These are phyloP conservation scores for Muscidifurax raptorellus DNA, from an alignment of 1,140 invertebrate genomes.

Conservation along the genomic window DNA sequence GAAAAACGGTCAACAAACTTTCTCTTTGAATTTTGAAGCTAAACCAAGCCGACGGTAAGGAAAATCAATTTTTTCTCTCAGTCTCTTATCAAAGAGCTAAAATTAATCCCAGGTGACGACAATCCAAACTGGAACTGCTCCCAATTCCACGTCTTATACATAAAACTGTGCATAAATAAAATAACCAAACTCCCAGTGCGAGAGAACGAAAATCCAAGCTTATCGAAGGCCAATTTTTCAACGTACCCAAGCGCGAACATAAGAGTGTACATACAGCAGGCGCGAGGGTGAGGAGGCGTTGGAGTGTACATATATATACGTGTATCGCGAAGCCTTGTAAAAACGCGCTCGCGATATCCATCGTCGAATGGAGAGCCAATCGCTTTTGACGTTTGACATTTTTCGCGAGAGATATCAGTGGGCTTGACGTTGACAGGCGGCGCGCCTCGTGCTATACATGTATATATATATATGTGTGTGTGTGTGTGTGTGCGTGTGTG, in stretches of 20 bases:
- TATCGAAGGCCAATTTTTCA: not conserved
- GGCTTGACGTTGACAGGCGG: slow-evolving; percentile 27
- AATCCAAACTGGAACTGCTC: not conserved
- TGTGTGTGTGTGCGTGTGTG: too few relatives aligned
- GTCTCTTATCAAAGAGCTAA: not conserved
- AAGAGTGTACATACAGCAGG: not conserved
- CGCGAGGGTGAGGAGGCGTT: not conserved
- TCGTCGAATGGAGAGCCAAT: slow-evolving; percentile 6
- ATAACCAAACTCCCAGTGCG: not conserved
- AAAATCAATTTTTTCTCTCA: not conserved
- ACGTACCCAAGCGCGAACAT: not conserved
- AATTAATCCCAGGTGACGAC: slow-evolving; percentile 16
- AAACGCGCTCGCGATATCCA: slow-evolving; percentile 13
- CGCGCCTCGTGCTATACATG: not conserved
- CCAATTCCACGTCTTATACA: not conserved
- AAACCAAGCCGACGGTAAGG: not conserved
- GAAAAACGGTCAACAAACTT: slow-evolving; percentile 15
- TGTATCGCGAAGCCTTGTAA: slow-evolving; percentile 7
- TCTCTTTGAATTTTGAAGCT: slow-evolving; percentile 20
- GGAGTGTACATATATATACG: not conserved
- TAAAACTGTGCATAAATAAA: not conserved
- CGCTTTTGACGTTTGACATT: slow-evolving; percentile 34
- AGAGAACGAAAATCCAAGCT: not conserved
- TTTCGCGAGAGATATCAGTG: slow-evolving; percentile 25
- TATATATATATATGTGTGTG: not conserved